These are phyloP conservation scores for Echiichthys vipera DNA, from an alignment of 2,797 vertebrate genomes.

Conservation along the genomic window DNA sequence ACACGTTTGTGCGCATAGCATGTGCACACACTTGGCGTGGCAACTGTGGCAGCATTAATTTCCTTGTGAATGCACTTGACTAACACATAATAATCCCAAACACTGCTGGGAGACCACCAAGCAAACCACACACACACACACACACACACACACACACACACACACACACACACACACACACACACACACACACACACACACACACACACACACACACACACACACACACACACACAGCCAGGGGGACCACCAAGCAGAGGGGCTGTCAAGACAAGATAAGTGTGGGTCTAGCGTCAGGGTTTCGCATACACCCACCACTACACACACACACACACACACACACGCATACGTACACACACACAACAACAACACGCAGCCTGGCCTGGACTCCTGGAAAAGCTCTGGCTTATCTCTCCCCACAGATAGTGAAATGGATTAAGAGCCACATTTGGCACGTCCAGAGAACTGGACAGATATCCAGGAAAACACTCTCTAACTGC, in stretches of 20 bases:
- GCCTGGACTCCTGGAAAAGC: constrained; percentile 79
- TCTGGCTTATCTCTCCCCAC: constrained; percentile 84
- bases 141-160: constrained; percentile 56
- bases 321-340: constrained; percentile 22
- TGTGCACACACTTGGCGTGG: constrained; percentile 62
- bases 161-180: constrained; percentile 45
- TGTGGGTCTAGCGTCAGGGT: constrained; percentile 73
- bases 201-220: constrained; percentile 7
- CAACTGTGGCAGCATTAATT: constrained; percentile 82
- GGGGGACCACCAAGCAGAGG: constrained; percentile 80
- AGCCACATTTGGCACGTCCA: constrained; percentile 82
- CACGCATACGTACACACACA: constrained; percentile 33
- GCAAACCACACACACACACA: constrained; percentile 60
- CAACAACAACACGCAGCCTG: constrained; percentile 68
- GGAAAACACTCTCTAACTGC: constrained; percentile 80
- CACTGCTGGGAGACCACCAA: constrained; percentile 78
- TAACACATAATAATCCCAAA: constrained; percentile 82
- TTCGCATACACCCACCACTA: constrained; percentile 51
- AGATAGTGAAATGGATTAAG: constrained; percentile 88
- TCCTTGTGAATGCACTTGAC: constrained; percentile 84
- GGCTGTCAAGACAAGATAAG: constrained; percentile 85
- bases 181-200: constrained; percentile 53
- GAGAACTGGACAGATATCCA: constrained; percentile 84
- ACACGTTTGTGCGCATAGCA: constrained; percentile 32
- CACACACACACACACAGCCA: constrained; percentile 59